Evolutionary conservation across 2,797 vertebrate species (phyloP).

Genomic region (Pempheris klunzingeri): DNA sequence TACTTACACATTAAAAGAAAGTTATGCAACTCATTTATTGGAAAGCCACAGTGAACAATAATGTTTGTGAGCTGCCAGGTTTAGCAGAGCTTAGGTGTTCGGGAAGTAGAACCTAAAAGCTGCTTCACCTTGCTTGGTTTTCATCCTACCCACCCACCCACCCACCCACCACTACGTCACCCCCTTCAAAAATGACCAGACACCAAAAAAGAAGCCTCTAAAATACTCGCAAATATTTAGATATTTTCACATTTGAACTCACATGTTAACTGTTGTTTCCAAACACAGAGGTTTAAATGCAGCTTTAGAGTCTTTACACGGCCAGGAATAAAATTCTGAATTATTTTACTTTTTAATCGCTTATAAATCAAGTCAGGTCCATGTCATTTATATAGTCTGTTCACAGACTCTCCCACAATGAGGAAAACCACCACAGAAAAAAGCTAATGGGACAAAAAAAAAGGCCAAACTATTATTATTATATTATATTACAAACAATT

Average conservation of each 20-base stretch:
- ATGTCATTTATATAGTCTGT: background rate
- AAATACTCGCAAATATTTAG: background rate
- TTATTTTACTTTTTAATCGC: background rate
- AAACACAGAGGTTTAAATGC: background rate
- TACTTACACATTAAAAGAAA: too few relatives aligned
- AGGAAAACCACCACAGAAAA: background rate
- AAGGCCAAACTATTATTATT: too few relatives aligned
- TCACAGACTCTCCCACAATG: background rate
- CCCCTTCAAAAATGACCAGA: background rate
- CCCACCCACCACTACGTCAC: too few relatives aligned
- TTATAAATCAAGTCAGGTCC: conserved; percentile 1
- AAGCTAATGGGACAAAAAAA: background rate
- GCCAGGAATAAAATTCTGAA: background rate
- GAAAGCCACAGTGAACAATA: too few relatives aligned
- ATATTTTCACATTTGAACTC: background rate
- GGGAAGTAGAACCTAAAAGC: too few relatives aligned
- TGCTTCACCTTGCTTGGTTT: too few relatives aligned
- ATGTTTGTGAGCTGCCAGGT: too few relatives aligned
- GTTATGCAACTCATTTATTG: too few relatives aligned
- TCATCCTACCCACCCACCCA: too few relatives aligned
- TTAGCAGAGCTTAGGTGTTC: too few relatives aligned
- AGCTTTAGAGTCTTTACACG: background rate
- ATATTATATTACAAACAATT: too few relatives aligned
- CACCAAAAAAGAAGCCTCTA: background rate
- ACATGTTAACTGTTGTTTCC: background rate